Conservation (phyloP, 2,797 vertebrate genomes). For the Holocentrus rufus region DNA sequence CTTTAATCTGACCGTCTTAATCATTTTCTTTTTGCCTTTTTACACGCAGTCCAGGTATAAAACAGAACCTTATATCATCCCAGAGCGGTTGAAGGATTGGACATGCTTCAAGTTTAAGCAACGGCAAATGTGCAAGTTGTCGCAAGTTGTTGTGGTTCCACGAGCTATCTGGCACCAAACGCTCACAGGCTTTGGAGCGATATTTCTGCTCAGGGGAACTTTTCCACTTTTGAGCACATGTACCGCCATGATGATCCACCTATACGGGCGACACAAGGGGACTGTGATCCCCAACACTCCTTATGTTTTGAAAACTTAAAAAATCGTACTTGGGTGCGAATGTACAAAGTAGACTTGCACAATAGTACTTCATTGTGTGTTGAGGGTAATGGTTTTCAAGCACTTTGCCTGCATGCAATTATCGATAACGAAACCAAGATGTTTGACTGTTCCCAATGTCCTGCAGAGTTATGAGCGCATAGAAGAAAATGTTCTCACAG, state of each 20-base stretch:
- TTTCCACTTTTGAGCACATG: not conserved
- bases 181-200: not conserved
- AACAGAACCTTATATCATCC: not conserved
- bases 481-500: not conserved
- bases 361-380: not conserved
- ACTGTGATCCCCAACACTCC: not conserved
- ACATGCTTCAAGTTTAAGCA: not conserved
- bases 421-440: slow-evolving; percentile 27
- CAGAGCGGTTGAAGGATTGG: not conserved
- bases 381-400: too few relatives aligned
- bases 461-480: not conserved
- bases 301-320: too few relatives aligned
- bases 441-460: not conserved
- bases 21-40: not conserved
- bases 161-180: not conserved
- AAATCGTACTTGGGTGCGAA: too few relatives aligned
- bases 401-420: slow-evolving; percentile 11
- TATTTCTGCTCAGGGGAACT: not conserved
- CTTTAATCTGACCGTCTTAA: too few relatives aligned
- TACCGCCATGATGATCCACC: not conserved
- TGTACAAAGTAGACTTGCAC: too few relatives aligned
- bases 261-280: not conserved
- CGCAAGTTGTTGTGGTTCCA: not conserved
- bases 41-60: not conserved
- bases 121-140: not conserved